Conservation (phyloP, 2,888 invertebrate species). For the Pemphredon lugubris region DNA sequence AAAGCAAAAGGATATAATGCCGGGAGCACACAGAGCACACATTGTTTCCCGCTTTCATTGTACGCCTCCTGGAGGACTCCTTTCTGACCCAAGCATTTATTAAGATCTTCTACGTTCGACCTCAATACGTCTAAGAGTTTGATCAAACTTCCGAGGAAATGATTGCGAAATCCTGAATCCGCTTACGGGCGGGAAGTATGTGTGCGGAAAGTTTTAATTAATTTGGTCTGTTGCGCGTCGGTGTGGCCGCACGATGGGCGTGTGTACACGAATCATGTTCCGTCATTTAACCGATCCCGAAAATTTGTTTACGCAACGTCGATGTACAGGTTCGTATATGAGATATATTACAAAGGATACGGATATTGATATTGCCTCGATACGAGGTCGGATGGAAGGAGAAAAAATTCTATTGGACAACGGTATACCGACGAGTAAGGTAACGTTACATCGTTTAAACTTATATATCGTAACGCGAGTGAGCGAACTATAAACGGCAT, state of each 20-base stretch:
- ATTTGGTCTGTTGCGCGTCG: conserved; percentile 1
- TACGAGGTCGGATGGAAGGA: no score
- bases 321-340: neutral
- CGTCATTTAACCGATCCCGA: neutral
- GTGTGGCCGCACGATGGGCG: neutral
- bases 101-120: conserved; percentile 36
- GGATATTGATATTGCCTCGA: no score
- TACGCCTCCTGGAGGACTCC: conserved; percentile 20
- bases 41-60: conserved; percentile 64
- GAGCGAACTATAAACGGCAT: no score
- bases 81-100: conserved; percentile 48
- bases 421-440: no score
- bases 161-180: conserved; percentile 16
- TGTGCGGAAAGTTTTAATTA: conserved; percentile 3
- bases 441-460: no score
- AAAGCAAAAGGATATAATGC: conserved; percentile 66
- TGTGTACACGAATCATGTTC: neutral
- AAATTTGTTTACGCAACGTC: neutral
- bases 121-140: conserved; percentile 35
- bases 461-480: no score
- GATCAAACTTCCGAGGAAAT: conserved; percentile 43
- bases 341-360: no score
- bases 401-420: no score
- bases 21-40: conserved; percentile 58
- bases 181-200: neutral